Percentiles rank a stretch among this genome's conserved stretches.
phyloP scores from a whole-genome alignment of 2,888 invertebrate genomes.

The Blomia tropicalis region DNA sequence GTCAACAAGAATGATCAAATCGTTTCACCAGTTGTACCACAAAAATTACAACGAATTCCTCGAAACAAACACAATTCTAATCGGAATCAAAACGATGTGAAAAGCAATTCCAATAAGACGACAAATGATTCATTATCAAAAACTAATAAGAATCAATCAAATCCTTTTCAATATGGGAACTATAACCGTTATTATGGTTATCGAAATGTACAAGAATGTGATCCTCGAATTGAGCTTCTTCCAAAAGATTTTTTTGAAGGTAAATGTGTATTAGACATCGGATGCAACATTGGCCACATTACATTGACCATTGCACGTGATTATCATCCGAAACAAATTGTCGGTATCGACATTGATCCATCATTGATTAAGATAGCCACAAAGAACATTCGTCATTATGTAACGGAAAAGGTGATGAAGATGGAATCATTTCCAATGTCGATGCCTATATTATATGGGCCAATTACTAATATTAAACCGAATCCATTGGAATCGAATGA shows the following conservation, averaged over 20 bases:
- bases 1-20: constrained; percentile 50
- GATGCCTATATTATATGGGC: constrained; percentile 70
- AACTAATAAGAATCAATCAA: background rate
- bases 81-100: constrained; percentile 29
- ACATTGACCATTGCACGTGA: constrained; percentile 75
- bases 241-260: constrained; percentile 65
- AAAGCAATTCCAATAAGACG: background rate
- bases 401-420: constrained; percentile 23
- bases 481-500: constrained; percentile 29
- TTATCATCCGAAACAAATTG: constrained; percentile 61
- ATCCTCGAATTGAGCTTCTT: constrained; percentile 66
- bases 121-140: background rate
- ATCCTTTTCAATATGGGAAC: constrained; percentile 78
- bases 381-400: constrained; percentile 46
- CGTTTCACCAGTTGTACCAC: constrained; percentile 76
- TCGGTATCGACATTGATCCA: constrained; percentile 87
- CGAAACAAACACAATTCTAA: constrained; percentile 25
- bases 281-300: constrained; percentile 91
- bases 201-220: constrained; percentile 50
- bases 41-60: constrained; percentile 47
- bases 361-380: constrained; percentile 60
- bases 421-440: constrained; percentile 56
- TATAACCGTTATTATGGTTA: constrained; percentile 94
- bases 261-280: constrained; percentile 85
- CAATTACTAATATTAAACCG: constrained; percentile 38